These are phyloP conservation scores for Tachyglossus aculeatus DNA, from an alignment of 2,797 vertebrate genomes.

Conservation along the genomic window DNA sequence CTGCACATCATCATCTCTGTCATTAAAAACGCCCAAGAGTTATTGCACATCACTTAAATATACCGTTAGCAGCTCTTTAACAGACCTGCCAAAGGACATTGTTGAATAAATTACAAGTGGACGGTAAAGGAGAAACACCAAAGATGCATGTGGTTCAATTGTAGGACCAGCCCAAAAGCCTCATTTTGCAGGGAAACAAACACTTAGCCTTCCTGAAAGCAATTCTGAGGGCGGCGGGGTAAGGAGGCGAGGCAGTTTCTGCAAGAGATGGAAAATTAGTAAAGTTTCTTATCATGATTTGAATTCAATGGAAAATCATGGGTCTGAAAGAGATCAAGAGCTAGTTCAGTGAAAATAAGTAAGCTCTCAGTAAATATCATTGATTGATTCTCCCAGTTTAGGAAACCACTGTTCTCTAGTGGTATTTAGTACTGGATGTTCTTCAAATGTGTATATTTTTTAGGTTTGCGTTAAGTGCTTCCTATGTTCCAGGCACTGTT, in stretches of 20 bases:
- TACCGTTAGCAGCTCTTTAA: not conserved
- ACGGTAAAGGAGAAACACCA: not conserved
- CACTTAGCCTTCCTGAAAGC: not conserved
- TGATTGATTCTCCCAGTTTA: not conserved
- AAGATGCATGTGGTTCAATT: not conserved
- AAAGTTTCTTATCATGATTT: not conserved
- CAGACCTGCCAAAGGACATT: not conserved
- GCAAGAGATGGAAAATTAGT: not conserved
- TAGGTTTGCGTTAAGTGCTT: too few relatives aligned
- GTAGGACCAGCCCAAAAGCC: not conserved
- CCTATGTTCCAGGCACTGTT: too few relatives aligned
- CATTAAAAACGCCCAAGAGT: fast-evolving
- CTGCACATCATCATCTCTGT: not conserved
- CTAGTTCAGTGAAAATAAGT: not conserved
- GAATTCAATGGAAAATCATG: not conserved
- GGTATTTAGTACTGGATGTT: too few relatives aligned
- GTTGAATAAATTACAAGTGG: not conserved
- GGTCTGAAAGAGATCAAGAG: not conserved
- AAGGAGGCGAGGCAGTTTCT: not conserved
- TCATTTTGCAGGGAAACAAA: not conserved
- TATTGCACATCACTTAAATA: too few relatives aligned
- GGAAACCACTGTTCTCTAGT: too few relatives aligned
- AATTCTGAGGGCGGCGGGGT: too few relatives aligned
- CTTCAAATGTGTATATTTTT: too few relatives aligned
- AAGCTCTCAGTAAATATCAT: not conserved